A percentile compares a stretch with the other conserved stretches of the same genome.
Evolutionary conservation across 2,113 vertebrate species (phyloP).

Genomic region (Donacobius atricapilla): DNA sequence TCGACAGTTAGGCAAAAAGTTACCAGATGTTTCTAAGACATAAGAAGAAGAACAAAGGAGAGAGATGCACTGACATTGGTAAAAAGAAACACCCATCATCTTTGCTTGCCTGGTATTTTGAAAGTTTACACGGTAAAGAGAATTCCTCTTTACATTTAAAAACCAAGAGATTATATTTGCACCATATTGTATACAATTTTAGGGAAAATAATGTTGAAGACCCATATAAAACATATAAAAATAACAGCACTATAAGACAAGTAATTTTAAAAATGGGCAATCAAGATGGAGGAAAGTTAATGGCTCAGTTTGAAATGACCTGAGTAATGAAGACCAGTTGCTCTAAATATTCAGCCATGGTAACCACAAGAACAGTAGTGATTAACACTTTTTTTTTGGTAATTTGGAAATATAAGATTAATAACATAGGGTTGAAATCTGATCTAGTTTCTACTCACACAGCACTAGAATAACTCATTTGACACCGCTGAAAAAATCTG

Average conservation of each 20-base stretch:
- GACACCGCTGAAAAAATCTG: background rate
- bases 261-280: background rate
- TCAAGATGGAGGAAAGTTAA: background rate
- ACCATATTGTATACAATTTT: background rate
- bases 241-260: background rate
- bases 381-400: background rate
- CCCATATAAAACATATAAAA: background rate
- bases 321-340: background rate
- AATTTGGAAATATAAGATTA: background rate
- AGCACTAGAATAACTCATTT: background rate
- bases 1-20: background rate
- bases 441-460: background rate
- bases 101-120: background rate
- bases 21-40: slow-evolving; percentile 19
- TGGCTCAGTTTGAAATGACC: background rate
- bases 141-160: background rate
- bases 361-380: background rate
- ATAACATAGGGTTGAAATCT: background rate
- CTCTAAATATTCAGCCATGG: background rate
- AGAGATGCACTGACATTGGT: background rate
- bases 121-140: background rate
- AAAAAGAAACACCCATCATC: background rate
- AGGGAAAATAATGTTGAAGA: background rate
- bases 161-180: background rate
- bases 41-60: background rate